Percentiles rank a stretch among this genome's conserved stretches.
Evolutionary conservation across 2,113 vertebrate species (phyloP).

Genomic region (Hippolais icterina): DNA sequence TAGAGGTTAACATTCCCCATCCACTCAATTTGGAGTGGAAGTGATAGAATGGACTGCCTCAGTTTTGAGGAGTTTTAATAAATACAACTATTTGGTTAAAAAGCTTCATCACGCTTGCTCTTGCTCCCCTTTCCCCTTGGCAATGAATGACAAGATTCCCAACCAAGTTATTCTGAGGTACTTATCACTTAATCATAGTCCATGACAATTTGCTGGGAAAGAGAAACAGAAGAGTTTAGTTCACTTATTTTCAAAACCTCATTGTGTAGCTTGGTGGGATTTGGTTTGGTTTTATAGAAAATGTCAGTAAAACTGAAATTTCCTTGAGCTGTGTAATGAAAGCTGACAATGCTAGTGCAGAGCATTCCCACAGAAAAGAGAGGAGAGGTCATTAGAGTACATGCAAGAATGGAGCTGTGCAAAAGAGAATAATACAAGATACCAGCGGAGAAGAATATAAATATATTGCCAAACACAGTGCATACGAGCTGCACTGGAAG

Average conservation of each 20-base stretch:
- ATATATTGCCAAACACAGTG: background rate
- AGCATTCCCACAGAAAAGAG: background rate
- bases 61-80: background rate
- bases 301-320: background rate
- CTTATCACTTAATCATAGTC: background rate
- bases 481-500: background rate
- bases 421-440: background rate
- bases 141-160: background rate
- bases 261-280: background rate
- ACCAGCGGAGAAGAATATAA: background rate
- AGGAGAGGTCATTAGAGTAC: background rate
- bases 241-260: background rate
- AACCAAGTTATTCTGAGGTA: background rate
- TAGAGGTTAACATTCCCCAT: background rate
- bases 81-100: background rate
- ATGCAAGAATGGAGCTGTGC: background rate
- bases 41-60: background rate
- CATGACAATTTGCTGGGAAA: background rate
- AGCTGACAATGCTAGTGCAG: background rate
- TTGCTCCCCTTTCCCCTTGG: background rate
- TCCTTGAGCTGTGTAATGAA: background rate
- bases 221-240: background rate
- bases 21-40: background rate
- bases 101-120: background rate
- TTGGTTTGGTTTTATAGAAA: background rate